Evolutionary conservation across 2,888 invertebrate genomes (phyloP).

Genomic region (Chymomyza caudatula): DNA sequence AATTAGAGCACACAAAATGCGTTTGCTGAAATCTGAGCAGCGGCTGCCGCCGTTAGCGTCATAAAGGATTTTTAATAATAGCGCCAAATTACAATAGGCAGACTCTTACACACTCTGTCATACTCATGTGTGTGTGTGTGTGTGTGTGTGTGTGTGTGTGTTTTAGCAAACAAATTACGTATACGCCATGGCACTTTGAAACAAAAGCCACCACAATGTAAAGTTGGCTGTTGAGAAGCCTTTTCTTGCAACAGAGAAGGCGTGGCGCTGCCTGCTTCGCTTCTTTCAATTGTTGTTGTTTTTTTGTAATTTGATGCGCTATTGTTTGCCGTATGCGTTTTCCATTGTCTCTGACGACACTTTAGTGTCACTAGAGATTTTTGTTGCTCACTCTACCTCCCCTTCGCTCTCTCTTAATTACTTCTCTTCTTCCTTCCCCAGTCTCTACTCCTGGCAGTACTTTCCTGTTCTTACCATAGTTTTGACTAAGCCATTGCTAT

Average conservation of each 20-base stretch:
- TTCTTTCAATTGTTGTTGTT: slow-evolving; percentile 31
- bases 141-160: slow-evolving; percentile 16
- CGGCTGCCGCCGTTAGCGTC: slow-evolving; percentile 44
- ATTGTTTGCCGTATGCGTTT: slow-evolving; percentile 54
- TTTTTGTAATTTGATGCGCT: slow-evolving; percentile 63
- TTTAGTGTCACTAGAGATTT: slow-evolving; percentile 53
- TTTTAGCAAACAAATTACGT: slow-evolving; percentile 56
- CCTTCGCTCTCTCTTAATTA: background rate
- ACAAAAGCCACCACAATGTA: slow-evolving; percentile 67
- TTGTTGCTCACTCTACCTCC: slow-evolving; percentile 17
- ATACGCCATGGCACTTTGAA: slow-evolving; percentile 69
- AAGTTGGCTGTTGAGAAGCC: slow-evolving; percentile 7
- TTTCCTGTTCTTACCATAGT: slow-evolving; percentile 19
- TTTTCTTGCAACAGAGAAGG: background rate
- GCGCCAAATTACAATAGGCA: slow-evolving; percentile 70
- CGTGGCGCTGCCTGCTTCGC: background rate
- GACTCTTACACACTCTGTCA: slow-evolving; percentile 27
- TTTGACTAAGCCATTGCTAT: slow-evolving; percentile 54
- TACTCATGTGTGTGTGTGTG: slow-evolving; percentile 12
- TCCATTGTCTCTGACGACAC: slow-evolving; percentile 38
- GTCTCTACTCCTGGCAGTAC: slow-evolving; percentile 1
- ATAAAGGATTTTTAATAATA: slow-evolving; percentile 72
- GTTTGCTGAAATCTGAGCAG: slow-evolving; percentile 65
- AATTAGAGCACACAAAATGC: slow-evolving; percentile 69
- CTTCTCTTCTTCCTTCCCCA: slow-evolving; percentile 10